phyloP scores from a whole-genome alignment of 2,113 vertebrate genomes.

The Condylura cristata region DNA sequence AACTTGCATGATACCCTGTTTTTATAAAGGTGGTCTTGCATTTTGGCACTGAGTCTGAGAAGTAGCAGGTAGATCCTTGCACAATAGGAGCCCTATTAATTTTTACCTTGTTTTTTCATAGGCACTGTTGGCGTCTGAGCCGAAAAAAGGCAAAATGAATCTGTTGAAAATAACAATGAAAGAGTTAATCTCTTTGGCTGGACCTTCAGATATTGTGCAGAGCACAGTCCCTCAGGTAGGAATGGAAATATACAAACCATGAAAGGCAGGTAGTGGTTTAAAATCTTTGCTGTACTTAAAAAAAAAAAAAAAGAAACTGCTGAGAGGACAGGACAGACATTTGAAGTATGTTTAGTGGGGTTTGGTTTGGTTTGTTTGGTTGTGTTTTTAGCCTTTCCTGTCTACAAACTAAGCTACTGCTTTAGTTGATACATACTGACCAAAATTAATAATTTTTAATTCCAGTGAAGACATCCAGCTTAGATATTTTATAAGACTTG shows the following conservation, averaged over 20 bases:
- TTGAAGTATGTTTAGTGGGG: not conserved
- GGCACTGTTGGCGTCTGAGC: constrained; percentile 96
- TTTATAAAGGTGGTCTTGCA: constrained; percentile 18
- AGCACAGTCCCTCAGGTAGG: constrained; percentile 94
- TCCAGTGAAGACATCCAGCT: constrained; percentile 11
- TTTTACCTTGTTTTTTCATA: constrained; percentile 70
- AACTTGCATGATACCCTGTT: not conserved
- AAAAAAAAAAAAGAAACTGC: not conserved
- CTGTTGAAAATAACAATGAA: constrained; percentile 95
- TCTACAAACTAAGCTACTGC: not conserved
- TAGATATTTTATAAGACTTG: not conserved
- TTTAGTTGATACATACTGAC: not conserved
- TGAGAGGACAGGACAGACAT: not conserved
- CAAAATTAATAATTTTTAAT: constrained; percentile 22
- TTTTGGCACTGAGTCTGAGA: not conserved
- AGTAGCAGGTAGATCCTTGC: not conserved
- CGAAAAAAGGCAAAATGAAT: constrained; percentile 92
- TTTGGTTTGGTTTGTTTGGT: not conserved
- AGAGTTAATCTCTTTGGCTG: constrained; percentile 90
- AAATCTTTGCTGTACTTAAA: not conserved
- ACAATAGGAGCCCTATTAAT: constrained; percentile 25
- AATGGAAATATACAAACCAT: not conserved
- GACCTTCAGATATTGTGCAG: constrained; percentile 80
- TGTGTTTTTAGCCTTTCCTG: not conserved
- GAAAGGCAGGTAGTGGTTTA: not conserved